Conservation (phyloP, 2,113 vertebrate species). For the Phylloscopus trochilus region DNA sequence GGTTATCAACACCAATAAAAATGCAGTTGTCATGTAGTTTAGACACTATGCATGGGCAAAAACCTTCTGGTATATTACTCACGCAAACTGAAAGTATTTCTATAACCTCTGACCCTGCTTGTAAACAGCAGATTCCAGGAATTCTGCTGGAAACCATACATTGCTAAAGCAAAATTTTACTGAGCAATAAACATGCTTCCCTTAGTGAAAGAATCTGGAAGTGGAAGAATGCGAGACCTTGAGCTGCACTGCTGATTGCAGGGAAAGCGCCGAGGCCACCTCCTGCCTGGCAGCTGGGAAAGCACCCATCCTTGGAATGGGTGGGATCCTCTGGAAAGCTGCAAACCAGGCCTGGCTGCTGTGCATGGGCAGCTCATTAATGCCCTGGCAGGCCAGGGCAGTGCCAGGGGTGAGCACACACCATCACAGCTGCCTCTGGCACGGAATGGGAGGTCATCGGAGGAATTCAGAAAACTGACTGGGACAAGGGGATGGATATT, state of each 20-base stretch:
- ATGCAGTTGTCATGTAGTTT: not conserved
- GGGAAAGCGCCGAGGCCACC: conserved; percentile 8
- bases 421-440: not conserved
- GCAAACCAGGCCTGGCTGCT: not conserved
- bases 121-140: conserved; percentile 69
- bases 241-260: conserved; percentile 24
- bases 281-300: conserved; percentile 22
- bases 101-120: conserved; percentile 42
- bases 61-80: not conserved
- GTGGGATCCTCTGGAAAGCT: too few species aligned
- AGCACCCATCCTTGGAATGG: not conserved
- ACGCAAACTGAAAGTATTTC: conserved; percentile 46
- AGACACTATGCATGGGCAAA: not conserved
- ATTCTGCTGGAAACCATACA: conserved; percentile 58
- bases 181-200: conserved; percentile 49
- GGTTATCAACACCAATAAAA: conserved; percentile 32
- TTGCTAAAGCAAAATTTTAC: conserved; percentile 23
- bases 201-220: conserved; percentile 57
- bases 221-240: conserved; percentile 64
- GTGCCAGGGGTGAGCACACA: not conserved
- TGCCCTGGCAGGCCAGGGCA: not conserved
- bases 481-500: not conserved
- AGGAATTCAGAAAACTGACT: not conserved
- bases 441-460: rapidly evolving
- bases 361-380: not conserved